Evolutionary conservation across 1,140 invertebrate genomes (phyloP), one percentile per base, ranked within the genome.

Genomic region (Uloborus diversus): DNA sequence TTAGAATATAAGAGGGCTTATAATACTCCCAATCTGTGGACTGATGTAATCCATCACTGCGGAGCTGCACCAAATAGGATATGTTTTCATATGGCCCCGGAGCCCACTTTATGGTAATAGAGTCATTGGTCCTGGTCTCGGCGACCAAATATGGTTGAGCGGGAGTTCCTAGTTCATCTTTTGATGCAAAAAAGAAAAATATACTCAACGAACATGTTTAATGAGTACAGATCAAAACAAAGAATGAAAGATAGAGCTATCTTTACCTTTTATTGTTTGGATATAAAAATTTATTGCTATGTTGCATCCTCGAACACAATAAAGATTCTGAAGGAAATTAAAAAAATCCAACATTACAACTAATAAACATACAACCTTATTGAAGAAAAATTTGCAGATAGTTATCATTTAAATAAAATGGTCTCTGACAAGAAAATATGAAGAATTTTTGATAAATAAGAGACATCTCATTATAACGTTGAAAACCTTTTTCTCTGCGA

Each of bases 31-130:
- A 94, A 5, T 89, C 87, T 37, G 89, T 89, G 7, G 90, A 89
- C n/a, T 71, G 35, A 4, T 51, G 20, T 20, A 90, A 83, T 82
- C 92, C 90, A 83, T 92, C 90, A 83, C 93, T 92, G 25, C 90
- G 88, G 91, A 92, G 93, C 85, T 95, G 93, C 3, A 94, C 89
- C 79, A 93, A 87, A 85, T 92, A 93, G 28, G 88, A 91, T 20
- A 93, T 87, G 81, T 91, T 89, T 30, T 88, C 89, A 86, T 82
- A 84, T 85, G 81, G 84, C 3, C 87, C 85, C 5, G 88, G 90
- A 61, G 91, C 91, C 95, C 95, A 96, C 83, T 93, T 90, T 14
- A 96, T 88, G 9, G 90, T 91, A n/a, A 96, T 87, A 0, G 93
- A 93, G 0, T 91, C 92, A 7, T 92, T 89, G 1, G 91, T 92